Evolutionary conservation across 2,797 vertebrate genomes (phyloP).

Genomic region (Ciconia nigra): DNA sequence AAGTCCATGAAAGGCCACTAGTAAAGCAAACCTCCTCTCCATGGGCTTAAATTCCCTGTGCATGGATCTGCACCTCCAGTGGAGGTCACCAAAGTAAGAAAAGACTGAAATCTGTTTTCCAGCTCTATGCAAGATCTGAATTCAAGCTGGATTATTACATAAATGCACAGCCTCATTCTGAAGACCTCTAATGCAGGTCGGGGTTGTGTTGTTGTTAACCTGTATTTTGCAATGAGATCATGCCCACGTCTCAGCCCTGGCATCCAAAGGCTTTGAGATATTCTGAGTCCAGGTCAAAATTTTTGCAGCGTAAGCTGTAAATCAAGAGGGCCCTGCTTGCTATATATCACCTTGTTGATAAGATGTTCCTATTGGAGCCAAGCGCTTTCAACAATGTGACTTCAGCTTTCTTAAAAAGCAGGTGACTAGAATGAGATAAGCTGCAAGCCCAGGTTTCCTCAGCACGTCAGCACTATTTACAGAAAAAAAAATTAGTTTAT

Average conservation of each 20-base stretch:
- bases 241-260: neutral
- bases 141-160: neutral
- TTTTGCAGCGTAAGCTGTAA: neutral
- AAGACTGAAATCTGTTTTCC: neutral
- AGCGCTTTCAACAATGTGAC: neutral
- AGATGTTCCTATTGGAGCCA: neutral
- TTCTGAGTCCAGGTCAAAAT: neutral
- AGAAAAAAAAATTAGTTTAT: neutral
- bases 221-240: neutral
- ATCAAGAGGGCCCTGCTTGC: neutral
- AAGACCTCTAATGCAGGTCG: neutral
- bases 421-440: neutral
- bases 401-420: neutral
- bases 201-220: neutral
- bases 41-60: neutral
- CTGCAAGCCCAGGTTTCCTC: neutral
- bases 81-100: neutral
- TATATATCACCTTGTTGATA: neutral
- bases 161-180: neutral
- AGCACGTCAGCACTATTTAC: neutral
- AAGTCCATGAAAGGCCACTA: neutral
- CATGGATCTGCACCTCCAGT: neutral
- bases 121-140: neutral
- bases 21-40: neutral
- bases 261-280: neutral